A percentile compares a stretch with the other conserved stretches of the same genome.
Evolutionary conservation across 2,113 vertebrate genomes (phyloP).

Genomic region (Damaliscus lunatus): DNA sequence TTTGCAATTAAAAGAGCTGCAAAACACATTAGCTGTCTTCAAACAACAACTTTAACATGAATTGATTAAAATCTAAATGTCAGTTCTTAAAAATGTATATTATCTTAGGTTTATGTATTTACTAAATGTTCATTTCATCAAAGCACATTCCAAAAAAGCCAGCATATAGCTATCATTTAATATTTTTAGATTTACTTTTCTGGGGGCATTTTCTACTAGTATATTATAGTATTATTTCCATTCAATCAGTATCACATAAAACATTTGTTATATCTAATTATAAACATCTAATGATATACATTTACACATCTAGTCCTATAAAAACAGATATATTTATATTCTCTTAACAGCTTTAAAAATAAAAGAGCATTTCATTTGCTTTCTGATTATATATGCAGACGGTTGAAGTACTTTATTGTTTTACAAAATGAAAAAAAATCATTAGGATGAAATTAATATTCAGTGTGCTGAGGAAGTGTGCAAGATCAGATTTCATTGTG

Average conservation of each 20-base stretch:
- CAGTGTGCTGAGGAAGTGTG: not conserved
- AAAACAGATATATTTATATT: not conserved
- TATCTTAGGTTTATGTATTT: not conserved
- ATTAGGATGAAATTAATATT: conserved; percentile 41
- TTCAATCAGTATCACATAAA: not conserved
- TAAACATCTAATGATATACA: not conserved
- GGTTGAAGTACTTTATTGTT: conserved; percentile 18
- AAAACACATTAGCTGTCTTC: not conserved
- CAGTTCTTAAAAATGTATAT: not conserved
- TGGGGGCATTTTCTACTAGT: not conserved
- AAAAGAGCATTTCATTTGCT: conserved; percentile 23
- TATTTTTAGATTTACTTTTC: not conserved
- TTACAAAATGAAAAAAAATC: conserved; percentile 50
- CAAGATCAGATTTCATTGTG: conserved; percentile 45
- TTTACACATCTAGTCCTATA: not conserved
- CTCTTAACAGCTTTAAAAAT: conserved; percentile 32
- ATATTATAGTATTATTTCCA: not conserved
- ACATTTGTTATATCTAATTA: not conserved
- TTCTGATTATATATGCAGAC: not conserved
- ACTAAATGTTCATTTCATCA: conserved; percentile 8
- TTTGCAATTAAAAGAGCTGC: not conserved
- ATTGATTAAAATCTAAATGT: not conserved
- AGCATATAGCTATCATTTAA: not conserved
- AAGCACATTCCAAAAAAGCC: not conserved
- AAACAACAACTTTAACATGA: not conserved